Percentiles rank a stretch among this genome's conserved stretches.
Conservation (phyloP, 2,113 vertebrate genomes). For the Percopsis transmontana region DNA sequence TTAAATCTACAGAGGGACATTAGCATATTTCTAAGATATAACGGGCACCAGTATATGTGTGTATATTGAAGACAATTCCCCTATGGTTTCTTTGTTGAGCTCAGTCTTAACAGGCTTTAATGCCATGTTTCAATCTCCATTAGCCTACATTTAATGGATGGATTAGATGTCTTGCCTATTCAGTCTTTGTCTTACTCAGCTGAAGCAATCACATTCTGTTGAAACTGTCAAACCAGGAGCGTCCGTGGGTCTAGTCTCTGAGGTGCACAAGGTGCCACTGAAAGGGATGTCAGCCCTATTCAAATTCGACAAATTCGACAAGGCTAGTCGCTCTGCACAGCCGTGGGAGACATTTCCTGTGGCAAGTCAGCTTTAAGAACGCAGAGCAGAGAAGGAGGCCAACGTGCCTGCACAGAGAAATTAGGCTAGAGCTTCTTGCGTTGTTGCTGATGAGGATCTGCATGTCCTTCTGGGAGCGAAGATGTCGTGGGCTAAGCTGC, state of each 20-base stretch:
- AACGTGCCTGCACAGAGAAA: constrained; percentile 21
- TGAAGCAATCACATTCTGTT: constrained; percentile 23
- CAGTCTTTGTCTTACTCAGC: too few relatives aligned
- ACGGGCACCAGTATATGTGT: background rate
- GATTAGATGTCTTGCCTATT: constrained; percentile 44
- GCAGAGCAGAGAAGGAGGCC: constrained; percentile 25
- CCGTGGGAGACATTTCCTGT: constrained; percentile 50
- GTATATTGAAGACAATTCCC: constrained; percentile 26
- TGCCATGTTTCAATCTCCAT: constrained; percentile 65
- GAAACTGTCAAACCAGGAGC: constrained; percentile 52
- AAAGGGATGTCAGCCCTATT: too few relatives aligned
- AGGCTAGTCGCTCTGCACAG: constrained; percentile 49
- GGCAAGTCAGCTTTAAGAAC: constrained; percentile 37
- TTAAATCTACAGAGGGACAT: constrained; percentile 48
- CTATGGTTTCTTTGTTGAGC: constrained; percentile 59
- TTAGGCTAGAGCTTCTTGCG: background rate
- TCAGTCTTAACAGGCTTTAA: constrained; percentile 60
- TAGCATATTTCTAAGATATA: constrained; percentile 30
- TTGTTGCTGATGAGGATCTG: background rate
- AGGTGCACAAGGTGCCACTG: too few relatives aligned
- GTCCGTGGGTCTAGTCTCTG: background rate
- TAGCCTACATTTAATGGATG: constrained; percentile 61
- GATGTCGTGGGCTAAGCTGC: constrained; percentile 1
- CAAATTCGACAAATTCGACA: constrained; percentile 56
- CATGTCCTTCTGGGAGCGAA: constrained; percentile 16